phyloP scores from a whole-genome alignment of 2,113 vertebrate genomes.

The Mirounga angustirostris region DNA sequence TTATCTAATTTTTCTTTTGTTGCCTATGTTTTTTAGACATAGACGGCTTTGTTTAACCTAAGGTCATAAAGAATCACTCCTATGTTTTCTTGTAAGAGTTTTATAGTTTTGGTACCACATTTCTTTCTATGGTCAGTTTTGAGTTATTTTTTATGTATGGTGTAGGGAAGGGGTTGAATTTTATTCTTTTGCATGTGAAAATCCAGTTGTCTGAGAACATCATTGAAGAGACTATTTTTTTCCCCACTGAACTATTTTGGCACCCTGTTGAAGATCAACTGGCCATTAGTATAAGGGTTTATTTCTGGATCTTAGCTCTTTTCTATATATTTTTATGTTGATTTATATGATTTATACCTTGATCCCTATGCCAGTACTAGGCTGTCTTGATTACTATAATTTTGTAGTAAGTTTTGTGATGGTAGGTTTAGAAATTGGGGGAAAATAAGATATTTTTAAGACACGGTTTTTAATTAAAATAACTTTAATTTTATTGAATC shows the following conservation, averaged over 20 bases:
- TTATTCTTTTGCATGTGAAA: background rate
- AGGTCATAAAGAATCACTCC: background rate
- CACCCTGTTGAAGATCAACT: background rate
- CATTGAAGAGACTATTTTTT: background rate
- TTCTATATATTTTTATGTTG: background rate
- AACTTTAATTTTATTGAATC: background rate
- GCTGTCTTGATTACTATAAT: background rate
- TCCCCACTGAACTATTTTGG: background rate
- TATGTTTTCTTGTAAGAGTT: slow-evolving; percentile 2
- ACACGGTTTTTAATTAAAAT: background rate
- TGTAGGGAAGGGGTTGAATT: background rate
- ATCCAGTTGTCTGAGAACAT: background rate
- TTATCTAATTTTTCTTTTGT: background rate
- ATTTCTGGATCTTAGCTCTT: background rate
- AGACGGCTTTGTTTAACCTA: background rate
- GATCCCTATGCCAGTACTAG: background rate
- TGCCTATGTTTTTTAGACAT: background rate
- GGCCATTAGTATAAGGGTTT: background rate
- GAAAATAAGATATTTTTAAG: background rate
- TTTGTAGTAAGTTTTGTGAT: background rate
- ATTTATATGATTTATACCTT: background rate
- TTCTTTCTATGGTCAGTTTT: background rate
- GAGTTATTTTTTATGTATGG: background rate
- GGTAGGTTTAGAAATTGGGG: background rate
- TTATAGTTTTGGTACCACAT: background rate